Evolutionary conservation across 2,113 vertebrate genomes (phyloP), one percentile per base, ranked within the genome.

Genomic region (Sebastes fasciatus): DNA sequence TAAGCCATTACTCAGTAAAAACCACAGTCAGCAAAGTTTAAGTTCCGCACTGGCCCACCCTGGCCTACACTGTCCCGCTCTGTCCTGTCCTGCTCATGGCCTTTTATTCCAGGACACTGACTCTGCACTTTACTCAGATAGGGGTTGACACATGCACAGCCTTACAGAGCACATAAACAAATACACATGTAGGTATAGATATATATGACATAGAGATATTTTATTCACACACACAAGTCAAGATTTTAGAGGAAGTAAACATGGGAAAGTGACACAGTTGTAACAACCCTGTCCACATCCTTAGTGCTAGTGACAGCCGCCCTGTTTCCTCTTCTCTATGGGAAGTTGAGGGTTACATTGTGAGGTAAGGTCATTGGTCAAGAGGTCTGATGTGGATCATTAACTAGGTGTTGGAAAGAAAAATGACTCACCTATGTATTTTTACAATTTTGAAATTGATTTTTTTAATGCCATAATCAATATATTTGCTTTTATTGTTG

Each of bases 71-170:
- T 84, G 83, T 79, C 86, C 82, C 17, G 26, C 68, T 75, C 83
- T 1, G 83, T 81, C 72, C 88, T 87, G 84, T 86, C 81, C 85
- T 72, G 60, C 73, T 80, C 52, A n/a, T 21, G 66, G 74, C 73
- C 88, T 89, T 83, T 89, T 83, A 81, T 82, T 92, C 90, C 88
- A 80, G 89, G 90, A 90, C 81, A 90, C 92, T 93, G 91, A 94
- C 92, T 78, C 83, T 82, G 94, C 92, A 91, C 55, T 90, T 92
- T 88, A 21, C 62, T 40, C n/a, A 76, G 80, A 76, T 74, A 72
- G 67, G 19, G 34, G n/a, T 34, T 79, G 70, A 74, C 63, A 65
- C 79, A 55, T 16, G 14, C 57, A 69, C 57, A 40, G 48, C 58
- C 73, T 80, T 48, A 26, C 11, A 52, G 62, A 43, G 55, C 19